Conservation (phyloP, 2,113 vertebrate species). For the Apodemus sylvaticus region DNA sequence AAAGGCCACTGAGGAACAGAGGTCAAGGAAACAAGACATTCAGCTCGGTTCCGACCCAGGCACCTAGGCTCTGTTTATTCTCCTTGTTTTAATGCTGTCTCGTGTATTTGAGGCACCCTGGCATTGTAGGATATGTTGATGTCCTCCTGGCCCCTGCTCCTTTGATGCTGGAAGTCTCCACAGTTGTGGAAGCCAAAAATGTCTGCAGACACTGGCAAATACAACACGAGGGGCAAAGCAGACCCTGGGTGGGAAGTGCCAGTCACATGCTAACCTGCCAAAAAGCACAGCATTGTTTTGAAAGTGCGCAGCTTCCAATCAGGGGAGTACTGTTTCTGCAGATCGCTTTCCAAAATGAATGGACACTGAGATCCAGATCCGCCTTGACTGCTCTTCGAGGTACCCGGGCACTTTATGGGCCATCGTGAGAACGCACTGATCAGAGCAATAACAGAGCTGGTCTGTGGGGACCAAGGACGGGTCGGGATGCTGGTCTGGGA, state of each 20-base stretch:
- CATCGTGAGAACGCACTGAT: conserved; percentile 36
- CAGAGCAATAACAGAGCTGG: conserved; percentile 38
- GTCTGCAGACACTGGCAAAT: not conserved
- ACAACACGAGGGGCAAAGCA: not conserved
- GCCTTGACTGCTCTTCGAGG: conserved; percentile 17
- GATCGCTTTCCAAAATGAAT: conserved; percentile 49
- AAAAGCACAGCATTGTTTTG: not conserved
- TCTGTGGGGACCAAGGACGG: not conserved
- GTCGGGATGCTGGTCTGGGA: not conserved
- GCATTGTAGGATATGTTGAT: not conserved
- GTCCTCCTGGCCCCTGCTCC: not conserved
- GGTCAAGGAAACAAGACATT: not conserved
- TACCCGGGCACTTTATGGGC: conserved; percentile 10
- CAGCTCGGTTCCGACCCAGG: not conserved
- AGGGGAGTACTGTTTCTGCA: conserved; percentile 41
- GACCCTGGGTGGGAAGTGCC: not conserved
- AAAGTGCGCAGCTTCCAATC: conserved; percentile 14
- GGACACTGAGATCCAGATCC: conserved; percentile 10
- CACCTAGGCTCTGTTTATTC: not conserved
- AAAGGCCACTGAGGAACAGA: not conserved
- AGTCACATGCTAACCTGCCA: conserved; percentile 10
- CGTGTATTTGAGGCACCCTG: not conserved
- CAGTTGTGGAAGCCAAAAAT: not conserved
- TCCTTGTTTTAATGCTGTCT: not conserved
- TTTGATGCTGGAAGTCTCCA: not conserved